Evolutionary conservation across 1,140 invertebrate genomes (phyloP), one percentile per base, ranked within the genome.

Genomic region (Sminthurinus signatus): DNA sequence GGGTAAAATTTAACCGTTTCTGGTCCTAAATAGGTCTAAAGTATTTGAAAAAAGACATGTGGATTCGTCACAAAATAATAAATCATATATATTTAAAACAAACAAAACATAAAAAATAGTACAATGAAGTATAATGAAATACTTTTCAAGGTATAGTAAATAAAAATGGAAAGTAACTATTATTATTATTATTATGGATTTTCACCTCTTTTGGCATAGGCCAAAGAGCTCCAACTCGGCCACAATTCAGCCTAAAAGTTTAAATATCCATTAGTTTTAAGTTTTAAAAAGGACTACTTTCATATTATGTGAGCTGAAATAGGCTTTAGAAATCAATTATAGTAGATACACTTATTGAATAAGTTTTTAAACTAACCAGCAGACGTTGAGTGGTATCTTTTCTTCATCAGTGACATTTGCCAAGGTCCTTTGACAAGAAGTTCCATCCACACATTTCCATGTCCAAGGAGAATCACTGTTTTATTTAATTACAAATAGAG

Each of bases 381-480:
- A 68, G n/a, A 71, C 64, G 58, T 67, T 36, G 15, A 68, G 62
- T 65, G 46, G 2, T 64, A 60, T 59, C 57, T 46, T 28, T 23
- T 63, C 63, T 23, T 36, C 58, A 14, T 59, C 60, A 23, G 42
- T 27, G 51, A n/a, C n/a, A n/a, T 61, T 68, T 5, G 60, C 52
- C n/a, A 71, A 43, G 44, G 65, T 36, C 12, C 70, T 42, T 21
- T 64, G 50, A 32, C 70, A 71, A 17, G 60, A 55, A 14, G 63
- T 55, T 43, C 62, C 65, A 46, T 69, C 67, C 2, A 65, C 54
- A 54, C 70, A 72, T 43, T 23, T 43, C 64, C 65, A 72, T 14
- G 70, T 69, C 67, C 67, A 72, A 1, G 70, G 70, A 32, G 70
- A 72, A 19, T 68, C 42, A 62, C 70, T 71, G 36, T 15, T 62